Evolutionary conservation across 1,140 invertebrate species (phyloP).

Genomic region (silkworm (Bombyx mori)): ASM3026992v2 NC_085131.1:6372501-6373000

Average conservation of each 20-base stretch:
- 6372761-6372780: slow-evolving; percentile 93
- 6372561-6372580: slow-evolving; percentile 15
- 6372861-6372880: too few species aligned
- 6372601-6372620: slow-evolving; percentile 90
- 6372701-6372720: slow-evolving; percentile 97
- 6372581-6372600: slow-evolving; percentile 91
- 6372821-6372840: neutral
- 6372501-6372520: too few species aligned
- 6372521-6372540: too few species aligned
- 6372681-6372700: slow-evolving; percentile 97
- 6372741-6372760: slow-evolving; percentile 90
- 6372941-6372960: slow-evolving; percentile 97
- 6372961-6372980: slow-evolving; percentile 90
- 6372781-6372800: slow-evolving; percentile 79
- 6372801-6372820: slow-evolving; percentile 43
- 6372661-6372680: slow-evolving; percentile 94
- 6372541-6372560: too few species aligned
- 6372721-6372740: slow-evolving; percentile 93
- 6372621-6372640: slow-evolving; percentile 84
- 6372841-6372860: neutral
- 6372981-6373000: slow-evolving; percentile 92
- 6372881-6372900: neutral
- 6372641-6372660: slow-evolving; percentile 87
- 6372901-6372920: slow-evolving; percentile 92
- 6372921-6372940: slow-evolving; percentile 97